These are phyloP conservation scores for Tribolium castaneum DNA, from an alignment of 1,140 invertebrate genomes.

Conservation along the genomic window DNA sequence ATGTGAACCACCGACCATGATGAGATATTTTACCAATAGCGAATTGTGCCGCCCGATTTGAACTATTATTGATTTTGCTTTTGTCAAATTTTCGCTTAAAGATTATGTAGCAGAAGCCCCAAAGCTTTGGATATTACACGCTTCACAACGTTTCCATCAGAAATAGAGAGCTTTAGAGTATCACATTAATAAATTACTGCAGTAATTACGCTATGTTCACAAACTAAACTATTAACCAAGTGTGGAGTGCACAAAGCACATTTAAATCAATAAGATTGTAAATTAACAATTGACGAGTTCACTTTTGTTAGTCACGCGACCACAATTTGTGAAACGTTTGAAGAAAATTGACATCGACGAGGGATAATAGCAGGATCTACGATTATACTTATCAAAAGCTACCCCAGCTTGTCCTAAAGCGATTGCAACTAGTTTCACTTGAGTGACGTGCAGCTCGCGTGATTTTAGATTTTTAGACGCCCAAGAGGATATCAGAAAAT, in stretches of 20 bases:
- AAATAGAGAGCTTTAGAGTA: constrained; percentile 26
- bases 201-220: constrained; percentile 24
- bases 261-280: constrained; percentile 24
- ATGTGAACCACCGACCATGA: too few species aligned
- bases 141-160: constrained; percentile 19
- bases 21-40: not conserved
- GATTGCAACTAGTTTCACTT: constrained; percentile 24
- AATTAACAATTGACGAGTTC: constrained; percentile 17
- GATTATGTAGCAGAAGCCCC: not conserved
- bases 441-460: constrained; percentile 18
- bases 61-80: constrained; percentile 10
- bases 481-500: constrained; percentile 10
- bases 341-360: constrained; percentile 5
- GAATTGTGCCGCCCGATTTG: not conserved
- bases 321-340: constrained; percentile 12
- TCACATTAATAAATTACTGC: constrained; percentile 8
- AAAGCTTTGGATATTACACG: constrained; percentile 16
- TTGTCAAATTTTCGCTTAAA: constrained; percentile 11
- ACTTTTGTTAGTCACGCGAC: constrained; percentile 22
- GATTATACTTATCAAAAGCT: not conserved
- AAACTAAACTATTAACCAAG: constrained; percentile 21
- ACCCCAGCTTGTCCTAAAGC: constrained; percentile 9
- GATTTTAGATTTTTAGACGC: constrained; percentile 30
- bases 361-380: constrained; percentile 7
- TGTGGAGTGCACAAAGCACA: constrained; percentile 18